Evolutionary conservation across 2,888 invertebrate genomes (phyloP).

Genomic region (Thera britannica): DNA sequence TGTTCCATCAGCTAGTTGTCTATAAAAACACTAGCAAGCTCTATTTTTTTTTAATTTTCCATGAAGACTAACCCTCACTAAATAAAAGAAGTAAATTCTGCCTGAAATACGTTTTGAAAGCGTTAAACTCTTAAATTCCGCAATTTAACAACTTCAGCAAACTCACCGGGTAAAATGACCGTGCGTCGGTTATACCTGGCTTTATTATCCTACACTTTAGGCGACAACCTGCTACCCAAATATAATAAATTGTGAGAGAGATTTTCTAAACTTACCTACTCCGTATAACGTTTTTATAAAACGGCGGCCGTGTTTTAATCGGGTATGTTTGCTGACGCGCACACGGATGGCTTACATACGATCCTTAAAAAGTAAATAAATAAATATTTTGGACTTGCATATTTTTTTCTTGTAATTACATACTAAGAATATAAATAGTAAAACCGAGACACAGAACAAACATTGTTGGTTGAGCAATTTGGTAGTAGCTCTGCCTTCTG

Average conservation of each 20-base stretch:
- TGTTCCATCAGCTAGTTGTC: no score
- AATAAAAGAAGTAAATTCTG: neutral
- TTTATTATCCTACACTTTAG: neutral
- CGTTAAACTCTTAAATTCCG: neutral
- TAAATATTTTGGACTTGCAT: no score
- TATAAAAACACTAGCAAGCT: no score
- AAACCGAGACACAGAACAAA: no score
- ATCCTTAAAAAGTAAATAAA: no score
- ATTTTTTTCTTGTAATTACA: no score
- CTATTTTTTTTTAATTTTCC: no score
- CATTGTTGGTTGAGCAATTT: no score
- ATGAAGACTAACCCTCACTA: no score
- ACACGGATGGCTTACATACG: neutral
- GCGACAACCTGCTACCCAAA: constrained; percentile 4
- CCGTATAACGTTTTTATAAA: neutral
- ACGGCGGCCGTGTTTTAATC: neutral
- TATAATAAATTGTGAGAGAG: constrained; percentile 2
- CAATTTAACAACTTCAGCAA: neutral
- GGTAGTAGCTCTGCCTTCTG: no score
- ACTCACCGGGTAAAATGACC: neutral
- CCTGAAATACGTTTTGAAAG: neutral
- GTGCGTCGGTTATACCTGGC: neutral
- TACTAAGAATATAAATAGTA: no score
- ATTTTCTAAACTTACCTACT: constrained; percentile 1
- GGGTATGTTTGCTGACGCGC: no score